Conservation (phyloP, 53 echinoderm and acorn worm species). For the Holothuria leucospilota region DNA sequence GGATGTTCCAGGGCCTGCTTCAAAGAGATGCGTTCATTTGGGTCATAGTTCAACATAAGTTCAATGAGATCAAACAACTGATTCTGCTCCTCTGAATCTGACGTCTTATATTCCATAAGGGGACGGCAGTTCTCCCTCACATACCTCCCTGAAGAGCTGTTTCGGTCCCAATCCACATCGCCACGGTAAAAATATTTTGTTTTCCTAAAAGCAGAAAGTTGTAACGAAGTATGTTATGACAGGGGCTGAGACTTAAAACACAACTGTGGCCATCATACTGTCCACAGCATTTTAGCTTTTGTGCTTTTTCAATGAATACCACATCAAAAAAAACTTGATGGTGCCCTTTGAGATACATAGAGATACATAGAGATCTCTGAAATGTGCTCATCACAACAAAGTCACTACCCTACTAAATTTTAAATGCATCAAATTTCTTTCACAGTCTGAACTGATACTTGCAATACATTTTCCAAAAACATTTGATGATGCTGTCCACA, state of each 20-base stretch:
- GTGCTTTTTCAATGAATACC: too few species aligned
- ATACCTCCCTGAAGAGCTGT: constrained; percentile 91
- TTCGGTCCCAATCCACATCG: constrained; percentile 79
- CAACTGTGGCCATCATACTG: background rate
- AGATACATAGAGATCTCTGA: too few species aligned
- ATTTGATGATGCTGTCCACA: too few species aligned
- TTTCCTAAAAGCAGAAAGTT: constrained; percentile 68
- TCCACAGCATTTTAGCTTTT: too few species aligned
- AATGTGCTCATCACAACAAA: too few species aligned
- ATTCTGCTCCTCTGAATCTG: constrained; percentile 70
- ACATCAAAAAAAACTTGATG: too few species aligned
- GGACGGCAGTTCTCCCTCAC: constrained; percentile 95
- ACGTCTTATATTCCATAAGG: constrained; percentile 63
- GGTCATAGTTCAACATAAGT: constrained; percentile 86
- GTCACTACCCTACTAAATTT: too few species aligned
- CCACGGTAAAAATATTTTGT: constrained; percentile 86
- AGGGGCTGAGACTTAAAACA: background rate
- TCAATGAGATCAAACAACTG: constrained; percentile 82
- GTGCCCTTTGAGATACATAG: too few species aligned
- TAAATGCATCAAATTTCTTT: too few species aligned
- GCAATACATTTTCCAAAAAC: too few species aligned
- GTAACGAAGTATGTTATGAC: background rate
- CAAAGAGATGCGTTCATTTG: constrained; percentile 69
- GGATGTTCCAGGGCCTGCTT: constrained; percentile 77
- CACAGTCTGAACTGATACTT: too few species aligned